Evolutionary conservation across 2,888 invertebrate genomes (phyloP).

Genomic region (Limnephilus auricula): DNA sequence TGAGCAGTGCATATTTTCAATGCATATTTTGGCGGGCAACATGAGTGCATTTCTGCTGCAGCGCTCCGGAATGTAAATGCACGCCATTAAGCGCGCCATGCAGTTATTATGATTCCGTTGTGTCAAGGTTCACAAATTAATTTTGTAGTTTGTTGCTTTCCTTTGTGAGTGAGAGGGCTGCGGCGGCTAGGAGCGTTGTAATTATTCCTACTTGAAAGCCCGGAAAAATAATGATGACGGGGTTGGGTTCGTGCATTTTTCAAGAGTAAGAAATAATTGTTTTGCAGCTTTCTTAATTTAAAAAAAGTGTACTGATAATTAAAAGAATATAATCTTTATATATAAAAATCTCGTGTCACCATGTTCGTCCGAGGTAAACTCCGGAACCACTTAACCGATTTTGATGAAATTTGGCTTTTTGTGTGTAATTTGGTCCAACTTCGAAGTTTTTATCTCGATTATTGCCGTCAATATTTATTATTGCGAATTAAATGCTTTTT

Average conservation of each 20-base stretch:
- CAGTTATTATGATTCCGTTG: constrained; percentile 28
- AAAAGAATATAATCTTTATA: no score
- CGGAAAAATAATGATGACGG: background rate
- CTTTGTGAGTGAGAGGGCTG: background rate
- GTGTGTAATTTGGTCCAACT: no score
- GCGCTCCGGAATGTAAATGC: constrained; percentile 31
- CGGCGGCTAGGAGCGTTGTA: background rate
- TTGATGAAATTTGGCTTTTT: no score
- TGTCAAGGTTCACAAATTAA: background rate
- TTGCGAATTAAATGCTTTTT: no score
- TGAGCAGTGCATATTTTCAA: background rate
- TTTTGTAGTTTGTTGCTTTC: background rate
- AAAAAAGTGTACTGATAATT: background rate
- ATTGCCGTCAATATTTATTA: no score
- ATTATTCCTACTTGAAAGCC: background rate
- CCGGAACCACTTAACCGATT: no score
- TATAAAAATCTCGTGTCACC: no score
- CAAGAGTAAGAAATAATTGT: background rate
- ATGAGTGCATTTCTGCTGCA: background rate
- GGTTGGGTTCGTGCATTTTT: background rate
- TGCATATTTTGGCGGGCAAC: constrained; percentile 23
- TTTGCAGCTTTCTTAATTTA: background rate
- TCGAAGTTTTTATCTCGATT: no score
- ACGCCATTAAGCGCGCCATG: constrained; percentile 24
- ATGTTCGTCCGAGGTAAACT: no score